These are phyloP conservation scores for Coilia nasus DNA, from an alignment of 2,797 vertebrate genomes.

Conservation along the genomic window DNA sequence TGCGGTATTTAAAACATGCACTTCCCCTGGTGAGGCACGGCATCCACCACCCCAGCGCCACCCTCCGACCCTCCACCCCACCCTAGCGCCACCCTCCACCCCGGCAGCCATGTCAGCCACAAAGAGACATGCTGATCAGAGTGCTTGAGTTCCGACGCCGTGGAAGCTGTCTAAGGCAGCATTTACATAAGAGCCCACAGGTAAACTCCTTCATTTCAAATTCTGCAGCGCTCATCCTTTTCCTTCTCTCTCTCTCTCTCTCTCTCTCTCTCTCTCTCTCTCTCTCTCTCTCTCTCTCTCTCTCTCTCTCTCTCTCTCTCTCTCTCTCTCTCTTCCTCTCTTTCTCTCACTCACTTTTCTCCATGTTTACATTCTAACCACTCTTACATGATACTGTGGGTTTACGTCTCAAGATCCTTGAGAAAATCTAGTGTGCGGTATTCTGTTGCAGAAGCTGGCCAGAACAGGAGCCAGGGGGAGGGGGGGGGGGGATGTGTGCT, in stretches of 20 bases:
- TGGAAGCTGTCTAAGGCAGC: conserved; percentile 30
- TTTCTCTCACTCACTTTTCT: background rate
- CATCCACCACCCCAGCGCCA: conserved; percentile 1
- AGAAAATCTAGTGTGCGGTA: background rate
- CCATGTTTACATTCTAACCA: conserved; percentile 38
- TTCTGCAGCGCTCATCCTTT: conserved; percentile 35
- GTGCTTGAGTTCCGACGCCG: conserved; percentile 32
- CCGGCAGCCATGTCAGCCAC: conserved; percentile 46
- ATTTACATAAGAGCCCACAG: conserved; percentile 51
- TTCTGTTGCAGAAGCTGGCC: background rate
- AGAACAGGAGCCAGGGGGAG: background rate
- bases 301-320: background rate
- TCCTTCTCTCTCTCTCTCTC: background rate
- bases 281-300: conserved; percentile 25
- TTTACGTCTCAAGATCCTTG: background rate
- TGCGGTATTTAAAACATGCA: conserved; percentile 17
- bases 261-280: conserved; percentile 11
- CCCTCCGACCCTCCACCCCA: background rate
- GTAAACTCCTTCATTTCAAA: conserved; percentile 43
- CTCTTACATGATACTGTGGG: conserved; percentile 34
- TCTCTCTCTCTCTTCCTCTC: background rate
- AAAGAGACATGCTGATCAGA: conserved; percentile 45
- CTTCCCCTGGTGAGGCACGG: background rate
- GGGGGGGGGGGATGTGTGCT: background rate
- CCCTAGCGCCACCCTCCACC: background rate